Conservation (phyloP, 2,113 vertebrate species). For the Melanostigma gelatinosum region DNA sequence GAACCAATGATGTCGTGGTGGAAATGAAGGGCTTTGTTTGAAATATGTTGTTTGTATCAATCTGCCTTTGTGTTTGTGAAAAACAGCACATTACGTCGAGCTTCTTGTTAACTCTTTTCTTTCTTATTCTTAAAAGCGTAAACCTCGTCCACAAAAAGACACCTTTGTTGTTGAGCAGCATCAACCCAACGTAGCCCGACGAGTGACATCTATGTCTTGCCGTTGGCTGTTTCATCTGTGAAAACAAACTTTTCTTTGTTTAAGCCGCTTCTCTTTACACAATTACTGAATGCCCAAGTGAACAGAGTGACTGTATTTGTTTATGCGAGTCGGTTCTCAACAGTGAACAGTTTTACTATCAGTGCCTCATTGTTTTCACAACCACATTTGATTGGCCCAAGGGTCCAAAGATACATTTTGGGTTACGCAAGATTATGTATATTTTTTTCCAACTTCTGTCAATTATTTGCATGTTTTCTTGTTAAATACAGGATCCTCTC, state of each 20-base stretch:
- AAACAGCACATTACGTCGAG: background rate
- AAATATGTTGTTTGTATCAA: background rate
- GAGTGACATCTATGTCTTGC: conserved; percentile 6
- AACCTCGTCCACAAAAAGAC: conserved; percentile 34
- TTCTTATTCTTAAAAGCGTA: background rate
- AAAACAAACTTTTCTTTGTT: conserved; percentile 54
- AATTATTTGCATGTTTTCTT: background rate
- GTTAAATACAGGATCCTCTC: background rate
- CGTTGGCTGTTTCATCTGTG: conserved; percentile 22
- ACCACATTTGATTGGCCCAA: background rate
- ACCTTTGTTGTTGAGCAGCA: conserved; percentile 15
- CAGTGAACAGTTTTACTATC: background rate
- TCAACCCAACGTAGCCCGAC: conserved; percentile 32
- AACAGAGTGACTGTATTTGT: background rate
- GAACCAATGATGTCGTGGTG: no score
- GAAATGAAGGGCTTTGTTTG: no score
- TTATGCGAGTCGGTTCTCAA: background rate
- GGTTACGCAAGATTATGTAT: background rate
- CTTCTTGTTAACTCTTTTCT: background rate
- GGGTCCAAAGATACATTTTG: background rate
- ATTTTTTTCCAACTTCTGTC: background rate
- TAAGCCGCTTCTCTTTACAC: conserved; percentile 18
- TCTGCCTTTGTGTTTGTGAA: background rate
- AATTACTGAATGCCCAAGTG: conserved; percentile 12
- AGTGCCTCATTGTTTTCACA: conserved; percentile 16